Evolutionary conservation across 2,888 invertebrate genomes (phyloP).

Genomic region (Coremacera marginata): DNA sequence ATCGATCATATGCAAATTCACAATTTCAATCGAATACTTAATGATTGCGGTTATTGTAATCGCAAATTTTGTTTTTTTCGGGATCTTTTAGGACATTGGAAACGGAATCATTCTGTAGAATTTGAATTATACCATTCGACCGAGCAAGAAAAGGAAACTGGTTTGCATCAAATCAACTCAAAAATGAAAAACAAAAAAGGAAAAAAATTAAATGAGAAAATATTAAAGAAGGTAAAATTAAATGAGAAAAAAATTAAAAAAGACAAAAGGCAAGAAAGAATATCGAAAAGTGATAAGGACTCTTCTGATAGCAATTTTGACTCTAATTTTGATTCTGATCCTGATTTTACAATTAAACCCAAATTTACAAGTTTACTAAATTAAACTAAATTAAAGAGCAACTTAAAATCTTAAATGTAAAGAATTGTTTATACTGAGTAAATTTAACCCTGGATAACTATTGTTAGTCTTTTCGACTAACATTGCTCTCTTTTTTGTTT

Average conservation of each 20-base stretch:
- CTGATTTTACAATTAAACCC: no score
- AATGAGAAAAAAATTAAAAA: neutral
- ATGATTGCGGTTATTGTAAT: conserved; percentile 26
- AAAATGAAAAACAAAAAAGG: neutral
- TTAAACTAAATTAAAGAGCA: no score
- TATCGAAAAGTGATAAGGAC: neutral
- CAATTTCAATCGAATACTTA: conserved; percentile 29
- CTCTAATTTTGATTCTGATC: no score
- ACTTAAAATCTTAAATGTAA: no score
- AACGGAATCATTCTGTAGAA: neutral
- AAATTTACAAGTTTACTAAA: no score
- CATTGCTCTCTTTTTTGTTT: no score
- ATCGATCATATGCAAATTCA: conserved; percentile 37
- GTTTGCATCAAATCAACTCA: neutral
- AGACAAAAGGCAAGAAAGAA: neutral
- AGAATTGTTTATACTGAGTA: no score
- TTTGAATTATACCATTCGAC: neutral
- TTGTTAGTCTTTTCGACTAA: no score
- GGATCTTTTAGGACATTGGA: neutral
- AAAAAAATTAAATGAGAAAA: no score
- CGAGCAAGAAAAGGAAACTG: neutral
- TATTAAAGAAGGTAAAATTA: no score
- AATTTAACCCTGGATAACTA: no score
- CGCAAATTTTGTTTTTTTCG: neutral
- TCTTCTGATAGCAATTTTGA: neutral